phyloP scores from a whole-genome alignment of 2,888 invertebrate species.

The Patella depressa region DNA sequence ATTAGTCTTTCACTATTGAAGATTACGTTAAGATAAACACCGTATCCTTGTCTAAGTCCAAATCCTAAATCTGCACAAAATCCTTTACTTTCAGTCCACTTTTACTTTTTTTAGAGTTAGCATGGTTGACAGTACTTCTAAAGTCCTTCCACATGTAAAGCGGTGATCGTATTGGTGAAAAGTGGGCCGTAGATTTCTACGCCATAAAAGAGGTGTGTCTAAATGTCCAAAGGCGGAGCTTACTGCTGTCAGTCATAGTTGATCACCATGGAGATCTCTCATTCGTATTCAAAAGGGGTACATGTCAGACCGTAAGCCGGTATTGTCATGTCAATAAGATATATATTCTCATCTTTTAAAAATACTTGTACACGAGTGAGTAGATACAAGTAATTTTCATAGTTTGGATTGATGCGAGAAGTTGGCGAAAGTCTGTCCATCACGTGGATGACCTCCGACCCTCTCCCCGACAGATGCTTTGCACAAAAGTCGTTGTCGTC shows the following conservation, averaged over 20 bases:
- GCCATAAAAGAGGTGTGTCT: not conserved
- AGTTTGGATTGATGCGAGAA: no score
- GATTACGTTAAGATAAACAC: no score
- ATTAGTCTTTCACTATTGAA: no score
- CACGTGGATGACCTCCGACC: not conserved
- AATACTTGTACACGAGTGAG: no score
- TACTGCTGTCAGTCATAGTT: conserved; percentile 16
- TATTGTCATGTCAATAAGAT: no score
- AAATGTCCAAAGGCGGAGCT: conserved; percentile 9
- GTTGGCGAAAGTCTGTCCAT: not conserved
- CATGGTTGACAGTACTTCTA: not conserved
- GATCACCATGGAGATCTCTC: conserved; percentile 17
- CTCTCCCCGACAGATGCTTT: not conserved
- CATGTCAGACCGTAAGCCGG: no score
- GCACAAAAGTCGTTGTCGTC: not conserved
- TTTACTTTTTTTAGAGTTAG: conserved; percentile 1
- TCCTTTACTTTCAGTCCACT: conserved; percentile 4
- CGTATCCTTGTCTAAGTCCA: not conserved
- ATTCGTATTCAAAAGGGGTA: no score
- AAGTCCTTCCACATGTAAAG: no score
- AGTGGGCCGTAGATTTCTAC: no score
- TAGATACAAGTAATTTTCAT: no score
- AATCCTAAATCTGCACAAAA: conserved; percentile 9
- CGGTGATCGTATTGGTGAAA: no score
- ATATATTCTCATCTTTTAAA: no score